Percentiles rank a stretch among this genome's conserved stretches.
phyloP scores from a whole-genome alignment of 2,113 vertebrate genomes.

The Cyprinodon brontotheroides region DNA sequence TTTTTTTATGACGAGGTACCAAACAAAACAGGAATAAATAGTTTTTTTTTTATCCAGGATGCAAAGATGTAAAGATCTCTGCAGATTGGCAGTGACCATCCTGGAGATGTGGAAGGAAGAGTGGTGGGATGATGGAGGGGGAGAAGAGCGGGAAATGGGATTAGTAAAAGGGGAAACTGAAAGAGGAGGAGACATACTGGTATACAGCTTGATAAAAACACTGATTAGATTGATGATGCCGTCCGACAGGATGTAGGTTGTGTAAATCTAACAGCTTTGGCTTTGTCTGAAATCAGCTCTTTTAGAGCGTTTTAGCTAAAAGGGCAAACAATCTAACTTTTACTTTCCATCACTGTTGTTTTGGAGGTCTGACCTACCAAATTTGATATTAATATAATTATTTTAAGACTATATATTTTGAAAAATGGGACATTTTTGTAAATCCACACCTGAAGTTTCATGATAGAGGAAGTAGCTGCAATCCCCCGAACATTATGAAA shows the following conservation, averaged over 20 bases:
- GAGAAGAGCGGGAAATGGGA: slow-evolving; percentile 47
- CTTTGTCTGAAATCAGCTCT: slow-evolving; percentile 42
- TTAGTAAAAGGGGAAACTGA: slow-evolving; percentile 57
- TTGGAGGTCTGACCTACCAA: background rate
- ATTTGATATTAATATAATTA: background rate
- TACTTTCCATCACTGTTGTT: background rate
- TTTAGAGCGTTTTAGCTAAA: slow-evolving; percentile 7
- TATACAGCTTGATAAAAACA: slow-evolving; percentile 67
- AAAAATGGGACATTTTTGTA: background rate
- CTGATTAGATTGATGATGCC: slow-evolving; percentile 54
- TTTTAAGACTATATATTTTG: background rate
- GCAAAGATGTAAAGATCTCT: slow-evolving; percentile 48
- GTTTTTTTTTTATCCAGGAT: slow-evolving; percentile 59
- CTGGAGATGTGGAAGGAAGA: slow-evolving; percentile 2
- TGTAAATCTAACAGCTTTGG: slow-evolving; percentile 42
- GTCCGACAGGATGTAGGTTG: slow-evolving; percentile 28
- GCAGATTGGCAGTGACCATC: slow-evolving; percentile 22
- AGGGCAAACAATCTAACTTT: background rate
- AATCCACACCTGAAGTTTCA: background rate
- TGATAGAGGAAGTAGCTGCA: background rate
- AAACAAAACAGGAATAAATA: slow-evolving; percentile 54
- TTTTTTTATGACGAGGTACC: slow-evolving; percentile 53
- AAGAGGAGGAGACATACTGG: slow-evolving; percentile 67
- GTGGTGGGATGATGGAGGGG: background rate
- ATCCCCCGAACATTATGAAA: background rate